These are phyloP conservation scores for Amphiprion clarkii DNA, from an alignment of 2,797 vertebrate species.

Conservation along the genomic window DNA sequence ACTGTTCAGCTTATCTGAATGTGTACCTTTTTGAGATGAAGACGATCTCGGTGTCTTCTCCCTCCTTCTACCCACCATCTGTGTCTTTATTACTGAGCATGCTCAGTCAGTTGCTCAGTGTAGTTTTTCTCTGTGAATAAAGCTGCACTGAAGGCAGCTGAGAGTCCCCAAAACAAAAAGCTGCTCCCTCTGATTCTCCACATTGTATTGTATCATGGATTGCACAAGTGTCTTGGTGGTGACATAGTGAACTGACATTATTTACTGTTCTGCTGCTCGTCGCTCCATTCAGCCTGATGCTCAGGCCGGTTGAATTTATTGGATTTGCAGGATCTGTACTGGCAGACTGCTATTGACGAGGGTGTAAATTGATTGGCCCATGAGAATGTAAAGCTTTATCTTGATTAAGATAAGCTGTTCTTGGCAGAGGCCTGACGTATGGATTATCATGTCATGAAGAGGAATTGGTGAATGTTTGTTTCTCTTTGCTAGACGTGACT, in stretches of 20 bases:
- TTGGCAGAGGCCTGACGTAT: conserved; percentile 3
- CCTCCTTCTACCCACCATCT: not conserved
- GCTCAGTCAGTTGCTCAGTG: not conserved
- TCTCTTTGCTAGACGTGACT: not conserved
- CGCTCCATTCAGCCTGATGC: not conserved
- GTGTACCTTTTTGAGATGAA: not conserved
- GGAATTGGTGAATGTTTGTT: conserved; percentile 1
- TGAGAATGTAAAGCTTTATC: conserved; percentile 31
- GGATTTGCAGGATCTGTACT: conserved; percentile 1
- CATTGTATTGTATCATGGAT: not conserved
- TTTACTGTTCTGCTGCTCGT: conserved; percentile 8
- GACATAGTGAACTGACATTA: conserved; percentile 22
- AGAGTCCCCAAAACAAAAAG: not conserved
- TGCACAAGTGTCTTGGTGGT: not conserved
- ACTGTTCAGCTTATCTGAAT: not conserved
- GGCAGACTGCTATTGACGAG: conserved; percentile 8
- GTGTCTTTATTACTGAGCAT: not conserved
- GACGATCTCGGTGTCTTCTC: not conserved
- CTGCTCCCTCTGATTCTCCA: not conserved
- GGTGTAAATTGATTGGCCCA: conserved; percentile 14
- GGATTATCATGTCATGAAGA: conserved; percentile 18
- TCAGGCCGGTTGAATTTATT: not conserved
- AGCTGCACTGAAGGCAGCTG: not conserved
- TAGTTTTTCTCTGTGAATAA: not conserved
- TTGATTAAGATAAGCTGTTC: conserved; percentile 20